Conservation (phyloP, 1,140 invertebrate species). For the Drosophila equinoxialis region DNA sequence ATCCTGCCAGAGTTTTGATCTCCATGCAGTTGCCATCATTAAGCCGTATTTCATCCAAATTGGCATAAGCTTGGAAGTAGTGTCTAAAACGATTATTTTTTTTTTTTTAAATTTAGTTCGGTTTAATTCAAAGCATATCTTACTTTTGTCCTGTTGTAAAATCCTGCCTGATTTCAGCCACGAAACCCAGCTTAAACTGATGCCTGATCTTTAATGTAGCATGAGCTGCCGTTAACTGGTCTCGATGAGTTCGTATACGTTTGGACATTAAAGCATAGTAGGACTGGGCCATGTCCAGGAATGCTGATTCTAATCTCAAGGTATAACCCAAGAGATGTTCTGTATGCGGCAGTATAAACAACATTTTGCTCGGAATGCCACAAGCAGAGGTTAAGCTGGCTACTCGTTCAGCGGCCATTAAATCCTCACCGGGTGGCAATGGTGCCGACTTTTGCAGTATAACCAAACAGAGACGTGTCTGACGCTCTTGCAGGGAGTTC, state of each 20-base stretch:
- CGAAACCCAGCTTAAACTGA: conserved; percentile 98
- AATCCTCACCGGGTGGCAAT: conserved; percentile 92
- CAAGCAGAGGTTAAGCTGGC: conserved; percentile 94
- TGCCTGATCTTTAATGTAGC: conserved; percentile 96
- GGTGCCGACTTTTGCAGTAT: conserved; percentile 93
- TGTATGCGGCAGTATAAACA: conserved; percentile 95
- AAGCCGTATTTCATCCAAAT: conserved; percentile 93
- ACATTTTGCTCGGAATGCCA: conserved; percentile 94
- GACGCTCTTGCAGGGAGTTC: conserved; percentile 86
- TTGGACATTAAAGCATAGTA: conserved; percentile 96
- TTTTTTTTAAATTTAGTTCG: no score
- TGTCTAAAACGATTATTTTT: conserved; percentile 86
- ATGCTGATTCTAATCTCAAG: conserved; percentile 93
- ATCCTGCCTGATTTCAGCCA: conserved; percentile 97
- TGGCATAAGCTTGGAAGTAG: conserved; percentile 96
- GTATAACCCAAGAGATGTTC: conserved; percentile 89
- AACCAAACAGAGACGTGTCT: conserved; percentile 94
- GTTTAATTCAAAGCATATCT: conserved; percentile 41
- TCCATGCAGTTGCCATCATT: conserved; percentile 96
- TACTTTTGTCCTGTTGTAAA: conserved; percentile 94
- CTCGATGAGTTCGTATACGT: conserved; percentile 93
- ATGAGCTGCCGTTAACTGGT: conserved; percentile 95
- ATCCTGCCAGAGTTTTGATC: conserved; percentile 96
- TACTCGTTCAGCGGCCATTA: conserved; percentile 93
- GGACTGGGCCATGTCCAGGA: conserved; percentile 95